A percentile compares a stretch with the other conserved stretches of the same genome.
These are phyloP conservation scores for Caenorhabditis tropicalis DNA, from an alignment of 1,140 invertebrate genomes.

Conservation along the genomic window DNA sequence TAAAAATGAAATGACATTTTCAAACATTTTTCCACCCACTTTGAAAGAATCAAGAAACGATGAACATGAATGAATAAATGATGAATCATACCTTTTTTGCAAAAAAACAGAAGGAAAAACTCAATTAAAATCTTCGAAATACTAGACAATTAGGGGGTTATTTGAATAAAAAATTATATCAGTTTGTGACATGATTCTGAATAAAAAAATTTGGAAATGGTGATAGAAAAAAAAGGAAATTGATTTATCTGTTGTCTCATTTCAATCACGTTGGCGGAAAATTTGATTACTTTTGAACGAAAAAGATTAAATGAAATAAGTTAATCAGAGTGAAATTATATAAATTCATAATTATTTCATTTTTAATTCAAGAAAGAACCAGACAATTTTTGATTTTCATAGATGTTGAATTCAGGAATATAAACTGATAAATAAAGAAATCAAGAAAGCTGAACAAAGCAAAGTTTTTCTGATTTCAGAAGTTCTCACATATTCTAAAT, in stretches of 20 bases:
- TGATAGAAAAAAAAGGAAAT: not conserved
- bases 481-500: too few relatives aligned
- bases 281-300: not conserved
- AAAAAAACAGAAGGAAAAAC: not conserved
- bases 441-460: too few relatives aligned
- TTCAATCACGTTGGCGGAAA: not conserved
- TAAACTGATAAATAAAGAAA: too few relatives aligned
- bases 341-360: not conserved
- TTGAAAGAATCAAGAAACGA: conserved; percentile 16
- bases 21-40: not conserved
- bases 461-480: too few relatives aligned
- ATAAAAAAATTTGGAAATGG: not conserved
- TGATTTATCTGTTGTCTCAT: not conserved
- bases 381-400: too few relatives aligned
- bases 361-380: not conserved
- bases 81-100: not conserved
- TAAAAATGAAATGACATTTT: not conserved
- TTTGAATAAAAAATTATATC: too few relatives aligned
- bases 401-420: too few relatives aligned
- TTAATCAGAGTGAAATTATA: not conserved
- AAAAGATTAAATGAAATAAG: not conserved
- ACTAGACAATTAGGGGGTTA: too few relatives aligned
- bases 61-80: conserved; percentile 16
- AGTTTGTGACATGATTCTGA: too few relatives aligned
- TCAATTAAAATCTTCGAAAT: not conserved